Conservation (phyloP, 2,113 vertebrate species). For the Etia nguti region DNA sequence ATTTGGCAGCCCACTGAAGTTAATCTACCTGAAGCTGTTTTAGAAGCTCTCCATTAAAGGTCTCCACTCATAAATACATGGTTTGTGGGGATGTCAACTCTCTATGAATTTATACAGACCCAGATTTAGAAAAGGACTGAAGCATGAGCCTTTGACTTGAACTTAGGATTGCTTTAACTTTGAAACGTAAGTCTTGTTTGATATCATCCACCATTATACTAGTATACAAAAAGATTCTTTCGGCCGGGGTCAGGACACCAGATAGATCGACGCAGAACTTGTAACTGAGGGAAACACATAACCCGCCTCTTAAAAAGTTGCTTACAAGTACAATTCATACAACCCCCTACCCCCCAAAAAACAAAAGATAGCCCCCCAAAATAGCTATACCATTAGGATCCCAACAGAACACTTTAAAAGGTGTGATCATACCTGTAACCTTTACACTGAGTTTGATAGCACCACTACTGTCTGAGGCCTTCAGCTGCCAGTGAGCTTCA, state of each 20-base stretch:
- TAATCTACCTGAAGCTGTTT: not conserved
- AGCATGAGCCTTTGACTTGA: not conserved
- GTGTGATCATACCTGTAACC: constrained; percentile 34
- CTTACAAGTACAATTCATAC: not conserved
- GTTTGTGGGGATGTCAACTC: not conserved
- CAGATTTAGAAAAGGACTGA: not conserved
- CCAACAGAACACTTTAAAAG: not conserved
- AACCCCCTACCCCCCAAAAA: not conserved
- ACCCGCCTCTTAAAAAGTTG: not conserved
- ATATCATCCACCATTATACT: not conserved
- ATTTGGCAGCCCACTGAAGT: not conserved
- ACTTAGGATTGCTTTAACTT: not conserved
- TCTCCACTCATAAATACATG: not conserved
- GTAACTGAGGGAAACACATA: too few relatives aligned
- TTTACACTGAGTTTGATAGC: constrained; percentile 37
- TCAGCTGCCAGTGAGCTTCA: constrained; percentile 43
- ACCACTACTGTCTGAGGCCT: constrained; percentile 24
- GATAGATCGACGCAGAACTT: not conserved
- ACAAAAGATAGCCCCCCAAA: too few relatives aligned
- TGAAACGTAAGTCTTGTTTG: not conserved
- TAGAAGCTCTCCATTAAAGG: not conserved
- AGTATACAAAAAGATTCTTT: not conserved
- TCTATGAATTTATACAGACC: not conserved
- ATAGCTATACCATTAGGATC: not conserved
- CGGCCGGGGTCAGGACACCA: not conserved